These are phyloP conservation scores for Eumeta japonica DNA, from an alignment of 1,140 invertebrate genomes.

Conservation along the genomic window DNA sequence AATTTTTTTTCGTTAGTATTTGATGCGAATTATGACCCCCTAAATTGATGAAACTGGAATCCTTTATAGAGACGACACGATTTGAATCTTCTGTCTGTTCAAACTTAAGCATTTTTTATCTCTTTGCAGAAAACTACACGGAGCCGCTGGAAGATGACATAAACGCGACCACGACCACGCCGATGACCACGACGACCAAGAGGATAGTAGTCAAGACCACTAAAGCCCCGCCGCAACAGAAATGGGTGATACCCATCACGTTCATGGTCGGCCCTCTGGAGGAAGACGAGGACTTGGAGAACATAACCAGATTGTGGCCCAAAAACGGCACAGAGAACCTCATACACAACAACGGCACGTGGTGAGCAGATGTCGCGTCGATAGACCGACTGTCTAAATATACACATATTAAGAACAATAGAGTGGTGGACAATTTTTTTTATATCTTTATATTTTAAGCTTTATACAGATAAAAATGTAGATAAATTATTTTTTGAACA, in stretches of 20 bases:
- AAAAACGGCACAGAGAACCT: constrained; percentile 26
- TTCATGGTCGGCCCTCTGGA: constrained; percentile 34
- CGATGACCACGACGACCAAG: constrained; percentile 21
- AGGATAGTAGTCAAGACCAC: constrained; percentile 23
- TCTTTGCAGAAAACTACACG: constrained; percentile 33
- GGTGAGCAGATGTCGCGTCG: too few species aligned
- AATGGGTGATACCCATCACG: constrained; percentile 42
- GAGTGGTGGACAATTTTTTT: not conserved
- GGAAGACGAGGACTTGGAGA: constrained; percentile 14
- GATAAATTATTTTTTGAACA: too few species aligned
- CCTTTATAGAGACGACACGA: too few species aligned
- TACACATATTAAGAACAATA: too few species aligned
- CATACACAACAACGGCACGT: constrained; percentile 38
- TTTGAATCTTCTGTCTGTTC: too few species aligned
- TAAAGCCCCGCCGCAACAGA: constrained; percentile 25
- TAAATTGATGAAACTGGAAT: too few species aligned
- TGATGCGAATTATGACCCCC: too few species aligned
- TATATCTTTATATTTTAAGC: too few species aligned
- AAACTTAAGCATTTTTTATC: constrained; percentile 1
- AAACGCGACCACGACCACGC: constrained; percentile 30
- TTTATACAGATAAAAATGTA: too few species aligned
- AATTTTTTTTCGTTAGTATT: too few species aligned
- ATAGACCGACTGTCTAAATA: too few species aligned
- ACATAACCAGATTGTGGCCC: constrained; percentile 22
- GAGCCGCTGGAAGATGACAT: constrained; percentile 32